Percentiles rank a stretch among this genome's conserved stretches.
phyloP scores from a whole-genome alignment of 2,113 vertebrate genomes.

The Scartelaos histophorus region DNA sequence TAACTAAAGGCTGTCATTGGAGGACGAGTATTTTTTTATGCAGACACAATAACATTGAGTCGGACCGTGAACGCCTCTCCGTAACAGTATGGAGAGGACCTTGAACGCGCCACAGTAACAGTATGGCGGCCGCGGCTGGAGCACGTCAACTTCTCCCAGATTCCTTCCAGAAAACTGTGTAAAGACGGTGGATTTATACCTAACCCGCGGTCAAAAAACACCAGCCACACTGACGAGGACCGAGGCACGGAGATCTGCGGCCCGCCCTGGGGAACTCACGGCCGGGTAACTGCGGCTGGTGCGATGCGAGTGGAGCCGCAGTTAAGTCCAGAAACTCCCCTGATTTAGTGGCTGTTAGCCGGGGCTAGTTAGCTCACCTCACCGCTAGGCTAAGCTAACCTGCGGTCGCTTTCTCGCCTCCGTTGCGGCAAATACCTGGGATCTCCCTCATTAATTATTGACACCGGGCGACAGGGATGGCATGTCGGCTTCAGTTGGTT shows the following conservation, averaged over 20 bases:
- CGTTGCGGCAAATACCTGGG: slow-evolving; percentile 16
- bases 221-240: slow-evolving; percentile 4
- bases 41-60: slow-evolving; percentile 13
- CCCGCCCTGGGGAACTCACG: slow-evolving; percentile 12
- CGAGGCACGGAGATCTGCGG: slow-evolving; percentile 24
- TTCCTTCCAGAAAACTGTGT: slow-evolving; percentile 57
- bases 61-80: slow-evolving; percentile 53
- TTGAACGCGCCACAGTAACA: slow-evolving; percentile 65
- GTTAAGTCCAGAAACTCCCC: slow-evolving; percentile 63
- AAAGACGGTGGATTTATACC: slow-evolving; percentile 44
- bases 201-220: neutral
- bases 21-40: neutral
- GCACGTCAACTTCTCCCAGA: slow-evolving; percentile 72
- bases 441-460: slow-evolving; percentile 27
- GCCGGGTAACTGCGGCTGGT: slow-evolving; percentile 30
- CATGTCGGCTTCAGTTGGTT: slow-evolving; percentile 42
- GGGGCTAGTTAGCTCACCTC: slow-evolving; percentile 25
- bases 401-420: slow-evolving; percentile 21
- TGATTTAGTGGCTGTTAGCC: slow-evolving; percentile 72
- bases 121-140: slow-evolving; percentile 73
- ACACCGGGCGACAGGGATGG: slow-evolving; percentile 44
- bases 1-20: neutral
- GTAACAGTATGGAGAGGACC: slow-evolving; percentile 6
- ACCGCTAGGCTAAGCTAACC: slow-evolving; percentile 48
- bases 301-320: slow-evolving; percentile 62